Conservation (phyloP, 2,888 invertebrate genomes). For the Tanypteryx hageni region DNA sequence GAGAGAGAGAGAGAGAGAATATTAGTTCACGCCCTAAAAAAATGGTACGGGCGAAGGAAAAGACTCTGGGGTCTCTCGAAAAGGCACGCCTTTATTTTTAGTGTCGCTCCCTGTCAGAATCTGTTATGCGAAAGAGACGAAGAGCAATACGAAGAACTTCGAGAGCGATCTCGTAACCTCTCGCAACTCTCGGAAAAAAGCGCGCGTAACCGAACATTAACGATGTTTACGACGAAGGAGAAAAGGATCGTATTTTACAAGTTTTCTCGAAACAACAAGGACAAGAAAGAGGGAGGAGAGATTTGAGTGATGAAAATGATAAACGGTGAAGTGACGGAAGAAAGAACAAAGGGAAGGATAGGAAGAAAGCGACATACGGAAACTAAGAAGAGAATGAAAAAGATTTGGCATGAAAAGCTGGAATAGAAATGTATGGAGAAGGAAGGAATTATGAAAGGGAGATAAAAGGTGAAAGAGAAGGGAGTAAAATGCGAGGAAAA, state of each 20-base stretch:
- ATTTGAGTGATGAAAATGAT: too few species aligned
- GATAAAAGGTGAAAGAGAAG: background rate
- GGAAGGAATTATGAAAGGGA: background rate
- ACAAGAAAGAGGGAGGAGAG: too few species aligned
- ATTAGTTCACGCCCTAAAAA: constrained; percentile 17
- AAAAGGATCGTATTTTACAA: background rate
- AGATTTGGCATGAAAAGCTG: background rate
- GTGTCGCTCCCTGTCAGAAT: background rate
- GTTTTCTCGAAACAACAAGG: background rate
- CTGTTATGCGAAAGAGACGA: background rate
- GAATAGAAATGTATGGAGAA: background rate
- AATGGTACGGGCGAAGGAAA: background rate
- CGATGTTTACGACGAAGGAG: background rate
- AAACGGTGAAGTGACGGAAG: background rate
- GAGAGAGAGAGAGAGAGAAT: background rate
- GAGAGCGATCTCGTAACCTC: background rate
- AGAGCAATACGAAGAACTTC: too few species aligned
- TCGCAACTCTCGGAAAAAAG: background rate
- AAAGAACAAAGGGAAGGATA: background rate
- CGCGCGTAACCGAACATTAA: background rate
- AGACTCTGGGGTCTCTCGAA: background rate
- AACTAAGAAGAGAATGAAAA: background rate
- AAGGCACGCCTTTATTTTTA: background rate
- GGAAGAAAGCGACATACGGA: background rate
- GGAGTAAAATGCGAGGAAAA: background rate